These are phyloP conservation scores for Camelus bactrianus DNA, from an alignment of 2,113 vertebrate genomes.

Conservation along the genomic window DNA sequence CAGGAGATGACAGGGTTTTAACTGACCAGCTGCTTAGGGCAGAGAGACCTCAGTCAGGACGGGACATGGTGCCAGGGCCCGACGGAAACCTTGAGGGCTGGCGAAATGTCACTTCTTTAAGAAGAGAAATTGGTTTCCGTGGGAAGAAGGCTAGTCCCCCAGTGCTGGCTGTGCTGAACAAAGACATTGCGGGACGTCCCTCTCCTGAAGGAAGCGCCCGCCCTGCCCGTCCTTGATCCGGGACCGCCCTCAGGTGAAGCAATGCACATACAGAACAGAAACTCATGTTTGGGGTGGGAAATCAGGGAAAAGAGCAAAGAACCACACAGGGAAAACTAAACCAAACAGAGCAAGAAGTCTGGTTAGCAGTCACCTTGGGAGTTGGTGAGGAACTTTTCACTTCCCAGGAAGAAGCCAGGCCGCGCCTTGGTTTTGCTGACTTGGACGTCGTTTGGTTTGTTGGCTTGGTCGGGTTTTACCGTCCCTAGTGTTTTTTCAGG, in stretches of 20 bases:
- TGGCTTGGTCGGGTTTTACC: not conserved
- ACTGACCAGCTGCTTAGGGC: too few species aligned
- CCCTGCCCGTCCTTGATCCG: fast-evolving
- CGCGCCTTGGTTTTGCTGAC: too few species aligned
- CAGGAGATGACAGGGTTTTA: not conserved
- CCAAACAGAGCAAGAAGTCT: not conserved
- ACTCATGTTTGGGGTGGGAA: not conserved
- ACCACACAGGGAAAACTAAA: not conserved
- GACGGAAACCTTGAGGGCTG: fast-evolving
- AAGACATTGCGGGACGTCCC: fast-evolving
- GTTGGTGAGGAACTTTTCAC: fast-evolving
- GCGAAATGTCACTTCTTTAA: not conserved
- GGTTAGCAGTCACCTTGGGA: not conserved
- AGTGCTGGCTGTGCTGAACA: fast-evolving
- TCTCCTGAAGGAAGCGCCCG: fast-evolving
- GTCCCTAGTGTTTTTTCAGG: fast-evolving
- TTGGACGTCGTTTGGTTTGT: fast-evolving
- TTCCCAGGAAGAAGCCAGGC: not conserved
- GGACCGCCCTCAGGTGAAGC: fast-evolving
- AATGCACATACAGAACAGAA: fast-evolving
- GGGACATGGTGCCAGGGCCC: not conserved
- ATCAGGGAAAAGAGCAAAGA: not conserved
- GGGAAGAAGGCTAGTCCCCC: fast-evolving
- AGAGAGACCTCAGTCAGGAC: not conserved
- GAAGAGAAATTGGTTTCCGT: not conserved